Conservation (phyloP, 2,888 invertebrate genomes). For the Osmoderma eremita region DNA sequence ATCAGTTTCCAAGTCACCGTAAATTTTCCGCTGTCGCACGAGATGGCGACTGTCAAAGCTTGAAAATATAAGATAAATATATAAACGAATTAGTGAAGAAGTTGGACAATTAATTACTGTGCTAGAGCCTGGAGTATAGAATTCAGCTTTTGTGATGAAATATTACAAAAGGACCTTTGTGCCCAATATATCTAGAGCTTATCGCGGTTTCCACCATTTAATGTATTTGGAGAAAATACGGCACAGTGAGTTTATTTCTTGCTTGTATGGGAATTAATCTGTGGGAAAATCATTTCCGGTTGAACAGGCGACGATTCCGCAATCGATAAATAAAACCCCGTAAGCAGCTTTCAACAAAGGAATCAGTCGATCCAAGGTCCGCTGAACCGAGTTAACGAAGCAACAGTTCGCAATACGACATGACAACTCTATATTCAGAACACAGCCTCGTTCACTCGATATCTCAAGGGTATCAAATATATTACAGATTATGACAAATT, state of each 20-base stretch:
- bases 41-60: no score
- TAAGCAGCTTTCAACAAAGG: not conserved
- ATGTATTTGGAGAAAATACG: not conserved
- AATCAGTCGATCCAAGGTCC: no score
- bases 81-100: no score
- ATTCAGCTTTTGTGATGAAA: not conserved
- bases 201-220: no score
- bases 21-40: no score
- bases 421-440: constrained; percentile 2
- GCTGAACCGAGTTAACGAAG: not conserved
- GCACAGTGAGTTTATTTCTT: constrained; percentile 14
- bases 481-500: constrained; percentile 28
- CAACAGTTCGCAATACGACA: constrained; percentile 9
- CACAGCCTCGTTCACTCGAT: constrained; percentile 3
- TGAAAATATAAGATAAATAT: no score
- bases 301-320: constrained; percentile 5
- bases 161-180: not conserved
- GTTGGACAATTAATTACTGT: no score
- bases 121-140: no score
- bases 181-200: not conserved
- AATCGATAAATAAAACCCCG: constrained; percentile 24
- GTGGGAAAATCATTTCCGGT: constrained; percentile 15
- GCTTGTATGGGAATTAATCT: constrained; percentile 19
- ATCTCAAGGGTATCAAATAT: constrained; percentile 21
- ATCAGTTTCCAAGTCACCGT: no score